A percentile compares a stretch with the other conserved stretches of the same genome.
phyloP scores from a whole-genome alignment of 2,888 invertebrate genomes.

The Harpagoxenus sublaevis region DNA sequence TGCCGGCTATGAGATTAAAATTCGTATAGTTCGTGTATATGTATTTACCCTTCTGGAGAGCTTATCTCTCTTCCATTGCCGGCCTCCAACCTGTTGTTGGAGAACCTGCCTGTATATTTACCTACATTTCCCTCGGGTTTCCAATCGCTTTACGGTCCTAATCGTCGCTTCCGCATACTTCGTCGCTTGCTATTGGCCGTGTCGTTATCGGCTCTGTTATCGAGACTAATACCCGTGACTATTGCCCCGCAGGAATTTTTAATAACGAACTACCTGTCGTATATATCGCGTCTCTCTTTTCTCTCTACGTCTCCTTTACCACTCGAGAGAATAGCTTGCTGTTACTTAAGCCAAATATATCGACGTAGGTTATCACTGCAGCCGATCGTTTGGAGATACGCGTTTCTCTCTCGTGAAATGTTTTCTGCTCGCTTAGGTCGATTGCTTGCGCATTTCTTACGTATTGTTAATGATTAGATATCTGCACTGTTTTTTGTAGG shows the following conservation, averaged over 20 bases:
- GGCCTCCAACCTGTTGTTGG: constrained; percentile 71
- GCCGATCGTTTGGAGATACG: constrained; percentile 17
- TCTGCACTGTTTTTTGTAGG: background rate
- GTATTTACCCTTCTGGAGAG: constrained; percentile 41
- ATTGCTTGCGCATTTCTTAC: background rate
- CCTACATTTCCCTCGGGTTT: constrained; percentile 64
- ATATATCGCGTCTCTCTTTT: constrained; percentile 54
- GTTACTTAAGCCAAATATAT: constrained; percentile 32
- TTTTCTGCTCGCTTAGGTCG: constrained; percentile 2
- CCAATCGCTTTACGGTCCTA: constrained; percentile 72
- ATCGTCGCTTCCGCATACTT: constrained; percentile 74
- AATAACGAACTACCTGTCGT: constrained; percentile 48
- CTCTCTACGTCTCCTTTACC: constrained; percentile 1
- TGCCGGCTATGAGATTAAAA: constrained; percentile 72
- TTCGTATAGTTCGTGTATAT: constrained; percentile 58
- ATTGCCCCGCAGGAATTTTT: constrained; percentile 30
- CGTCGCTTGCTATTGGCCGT: constrained; percentile 25
- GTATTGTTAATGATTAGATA: constrained; percentile 10
- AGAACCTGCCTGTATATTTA: constrained; percentile 75
- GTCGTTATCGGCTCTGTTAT: constrained; percentile 69
- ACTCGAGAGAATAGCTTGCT: constrained; percentile 13
- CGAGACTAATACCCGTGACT: constrained; percentile 46
- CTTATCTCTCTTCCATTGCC: constrained; percentile 66
- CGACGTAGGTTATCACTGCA: constrained; percentile 17
- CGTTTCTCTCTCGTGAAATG: constrained; percentile 3